These are phyloP conservation scores for Caenorhabditis sulstoni DNA, from an alignment of 2,888 invertebrate genomes.

Conservation along the genomic window DNA sequence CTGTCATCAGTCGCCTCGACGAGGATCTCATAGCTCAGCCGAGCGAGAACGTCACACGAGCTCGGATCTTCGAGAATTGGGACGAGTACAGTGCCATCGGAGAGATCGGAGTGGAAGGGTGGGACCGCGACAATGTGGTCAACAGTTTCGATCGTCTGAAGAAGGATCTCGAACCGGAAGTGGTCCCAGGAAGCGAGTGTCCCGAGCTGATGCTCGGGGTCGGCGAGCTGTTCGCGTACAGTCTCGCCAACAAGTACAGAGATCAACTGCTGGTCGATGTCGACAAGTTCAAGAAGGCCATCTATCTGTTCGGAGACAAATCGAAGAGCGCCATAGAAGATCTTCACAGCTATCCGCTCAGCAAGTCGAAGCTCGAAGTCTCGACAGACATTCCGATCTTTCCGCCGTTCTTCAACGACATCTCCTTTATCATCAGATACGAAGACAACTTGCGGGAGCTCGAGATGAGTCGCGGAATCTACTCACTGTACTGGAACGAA, in stretches of 20 bases:
- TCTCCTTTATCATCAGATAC: too few relatives aligned
- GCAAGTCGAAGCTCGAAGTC: neutral
- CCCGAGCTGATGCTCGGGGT: constrained; percentile 4
- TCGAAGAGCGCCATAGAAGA: constrained; percentile 3
- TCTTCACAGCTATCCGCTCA: neutral
- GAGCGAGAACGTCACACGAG: neutral
- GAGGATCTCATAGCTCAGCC: neutral
- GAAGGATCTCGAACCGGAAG: neutral
- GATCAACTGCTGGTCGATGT: constrained; percentile 65
- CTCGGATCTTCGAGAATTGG: neutral
- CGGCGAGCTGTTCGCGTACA: constrained; percentile 1
- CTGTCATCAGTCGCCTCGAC: too few relatives aligned
- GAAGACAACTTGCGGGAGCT: too few relatives aligned
- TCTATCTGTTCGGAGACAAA: constrained; percentile 55
- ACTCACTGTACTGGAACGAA: too few relatives aligned
- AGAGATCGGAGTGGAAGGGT: constrained; percentile 3
- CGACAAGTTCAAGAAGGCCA: constrained; percentile 60
- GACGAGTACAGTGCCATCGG: neutral
- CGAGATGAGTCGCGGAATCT: too few relatives aligned
- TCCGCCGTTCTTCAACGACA: neutral
- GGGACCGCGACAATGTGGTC: neutral
- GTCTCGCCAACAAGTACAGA: neutral
- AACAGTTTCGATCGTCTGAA: neutral
- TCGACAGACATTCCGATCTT: neutral
- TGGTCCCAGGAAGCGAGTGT: neutral